Percentiles rank a stretch among this genome's conserved stretches.
These are phyloP conservation scores for Nomada goodeniana DNA, from an alignment of 2,888 invertebrate genomes.

Conservation along the genomic window DNA sequence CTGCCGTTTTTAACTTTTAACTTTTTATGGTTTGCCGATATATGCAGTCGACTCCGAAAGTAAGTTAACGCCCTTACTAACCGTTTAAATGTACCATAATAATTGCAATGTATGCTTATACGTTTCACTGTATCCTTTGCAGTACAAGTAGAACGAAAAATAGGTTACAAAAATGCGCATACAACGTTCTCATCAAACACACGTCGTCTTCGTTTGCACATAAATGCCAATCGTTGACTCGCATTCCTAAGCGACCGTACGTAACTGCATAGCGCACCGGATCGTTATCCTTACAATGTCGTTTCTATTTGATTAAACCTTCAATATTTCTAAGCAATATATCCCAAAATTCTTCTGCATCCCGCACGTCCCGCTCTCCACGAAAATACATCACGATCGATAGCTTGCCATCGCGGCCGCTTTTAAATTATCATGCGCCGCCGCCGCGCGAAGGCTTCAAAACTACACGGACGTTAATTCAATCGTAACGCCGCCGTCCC, in stretches of 20 bases:
- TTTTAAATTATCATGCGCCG: conserved; percentile 4
- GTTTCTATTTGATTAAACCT: background rate
- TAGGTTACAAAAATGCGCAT: too few species aligned
- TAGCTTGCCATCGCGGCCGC: background rate
- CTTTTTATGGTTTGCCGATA: background rate
- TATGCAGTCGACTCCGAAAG: background rate
- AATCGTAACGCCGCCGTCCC: conserved; percentile 7
- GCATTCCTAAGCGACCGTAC: too few species aligned
- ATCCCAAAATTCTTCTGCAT: background rate
- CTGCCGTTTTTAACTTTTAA: background rate
- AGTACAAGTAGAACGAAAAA: too few species aligned
- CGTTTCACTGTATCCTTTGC: too few species aligned
- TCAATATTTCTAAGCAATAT: too few species aligned
- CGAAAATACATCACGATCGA: background rate
- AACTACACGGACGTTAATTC: conserved; percentile 16
- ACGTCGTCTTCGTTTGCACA: too few species aligned
- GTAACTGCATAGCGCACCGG: too few species aligned
- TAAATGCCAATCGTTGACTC: too few species aligned
- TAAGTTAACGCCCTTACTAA: too few species aligned
- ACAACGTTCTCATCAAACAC: too few species aligned
- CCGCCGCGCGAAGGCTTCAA: conserved; percentile 1
- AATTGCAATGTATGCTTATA: too few species aligned
- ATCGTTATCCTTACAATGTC: background rate
- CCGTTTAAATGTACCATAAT: too few species aligned
- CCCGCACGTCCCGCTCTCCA: background rate